A percentile compares a stretch with the other conserved stretches of the same genome.
These are phyloP conservation scores for Machimus rusticus DNA, from an alignment of 2,888 invertebrate genomes.

Conservation along the genomic window DNA sequence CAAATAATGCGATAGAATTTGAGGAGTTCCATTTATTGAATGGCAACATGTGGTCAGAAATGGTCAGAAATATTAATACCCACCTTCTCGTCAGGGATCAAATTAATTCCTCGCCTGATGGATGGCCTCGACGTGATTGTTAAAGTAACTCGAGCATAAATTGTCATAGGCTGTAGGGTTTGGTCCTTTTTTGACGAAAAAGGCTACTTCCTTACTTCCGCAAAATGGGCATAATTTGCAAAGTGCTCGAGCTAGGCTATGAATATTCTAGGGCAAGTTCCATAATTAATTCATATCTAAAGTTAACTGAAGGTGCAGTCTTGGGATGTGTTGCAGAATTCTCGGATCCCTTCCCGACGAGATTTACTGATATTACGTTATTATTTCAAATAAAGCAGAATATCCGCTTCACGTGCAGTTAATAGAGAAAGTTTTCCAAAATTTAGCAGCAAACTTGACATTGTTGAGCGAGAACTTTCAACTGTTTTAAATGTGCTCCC, in stretches of 20 bases:
- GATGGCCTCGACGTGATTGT: neutral
- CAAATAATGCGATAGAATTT: neutral
- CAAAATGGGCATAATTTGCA: neutral
- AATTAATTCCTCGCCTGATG: neutral
- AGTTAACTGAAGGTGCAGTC: neutral
- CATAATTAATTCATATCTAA: neutral
- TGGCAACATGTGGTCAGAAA: slow-evolving; percentile 2
- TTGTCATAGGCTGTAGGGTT: neutral
- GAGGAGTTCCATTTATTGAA: neutral
- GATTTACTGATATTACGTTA: neutral
- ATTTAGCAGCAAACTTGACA: neutral
- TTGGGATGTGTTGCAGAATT: neutral
- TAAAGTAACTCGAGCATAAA: neutral
- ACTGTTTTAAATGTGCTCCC: neutral
- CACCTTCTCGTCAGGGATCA: neutral
- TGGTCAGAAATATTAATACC: neutral
- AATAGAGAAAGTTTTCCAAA: neutral
- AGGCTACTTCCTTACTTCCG: neutral
- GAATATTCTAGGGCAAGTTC: neutral
- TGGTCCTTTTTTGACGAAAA: neutral
- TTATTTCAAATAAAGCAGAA: neutral
- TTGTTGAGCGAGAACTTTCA: neutral
- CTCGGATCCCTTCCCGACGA: neutral
- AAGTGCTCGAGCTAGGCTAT: neutral
- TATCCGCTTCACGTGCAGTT: neutral